These are phyloP conservation scores for Rhinichthys klamathensis DNA, from an alignment of 2,113 vertebrate genomes.

Conservation along the genomic window DNA sequence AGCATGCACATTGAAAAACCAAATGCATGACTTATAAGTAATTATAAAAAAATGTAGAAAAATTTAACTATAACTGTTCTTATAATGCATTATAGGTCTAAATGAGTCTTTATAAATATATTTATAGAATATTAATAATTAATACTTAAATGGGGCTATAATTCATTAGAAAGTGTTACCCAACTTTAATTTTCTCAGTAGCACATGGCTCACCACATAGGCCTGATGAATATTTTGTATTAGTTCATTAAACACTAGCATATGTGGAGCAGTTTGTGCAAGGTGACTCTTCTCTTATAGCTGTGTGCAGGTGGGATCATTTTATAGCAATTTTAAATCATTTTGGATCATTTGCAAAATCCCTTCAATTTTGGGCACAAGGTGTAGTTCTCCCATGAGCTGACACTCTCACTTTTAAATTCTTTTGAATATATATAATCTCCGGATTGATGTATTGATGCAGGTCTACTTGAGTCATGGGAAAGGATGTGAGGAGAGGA, in stretches of 20 bases:
- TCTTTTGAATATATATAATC: slow-evolving; percentile 4
- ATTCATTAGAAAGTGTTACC: too few relatives aligned
- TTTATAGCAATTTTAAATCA: neutral
- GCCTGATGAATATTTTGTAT: slow-evolving; percentile 8
- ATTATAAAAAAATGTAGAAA: too few relatives aligned
- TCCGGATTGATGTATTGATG: slow-evolving; percentile 1
- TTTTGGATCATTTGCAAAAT: slow-evolving; percentile 10
- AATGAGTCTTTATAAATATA: too few relatives aligned
- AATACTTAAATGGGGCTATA: too few relatives aligned
- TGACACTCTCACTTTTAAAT: neutral
- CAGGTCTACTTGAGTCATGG: neutral
- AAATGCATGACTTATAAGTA: too few relatives aligned
- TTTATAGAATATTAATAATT: too few relatives aligned
- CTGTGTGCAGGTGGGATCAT: neutral
- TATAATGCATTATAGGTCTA: too few relatives aligned
- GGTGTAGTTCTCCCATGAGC: too few relatives aligned
- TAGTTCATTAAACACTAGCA: neutral
- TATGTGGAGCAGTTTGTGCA: neutral
- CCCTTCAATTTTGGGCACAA: slow-evolving; percentile 16
- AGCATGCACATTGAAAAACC: too few relatives aligned
- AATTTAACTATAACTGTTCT: too few relatives aligned
- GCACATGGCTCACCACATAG: neutral
- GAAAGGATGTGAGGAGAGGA: slow-evolving; percentile 15
- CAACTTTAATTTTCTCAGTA: neutral
- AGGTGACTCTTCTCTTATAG: slow-evolving; percentile 1